Evolutionary conservation across 2,888 invertebrate genomes (phyloP).

Genomic region (Desoria tigrina): DNA sequence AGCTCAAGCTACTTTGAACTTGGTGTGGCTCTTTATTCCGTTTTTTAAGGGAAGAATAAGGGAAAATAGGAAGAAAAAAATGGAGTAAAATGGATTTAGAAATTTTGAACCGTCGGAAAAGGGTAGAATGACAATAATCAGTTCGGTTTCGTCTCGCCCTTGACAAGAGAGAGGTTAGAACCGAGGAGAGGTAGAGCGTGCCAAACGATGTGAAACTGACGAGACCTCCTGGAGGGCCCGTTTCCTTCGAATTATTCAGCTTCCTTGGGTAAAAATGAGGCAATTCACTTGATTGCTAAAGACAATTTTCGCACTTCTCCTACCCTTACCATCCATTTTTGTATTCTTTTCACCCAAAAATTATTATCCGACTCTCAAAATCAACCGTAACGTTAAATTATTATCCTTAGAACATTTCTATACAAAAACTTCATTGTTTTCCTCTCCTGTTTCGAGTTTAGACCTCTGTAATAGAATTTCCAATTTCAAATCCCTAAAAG

Average conservation of each 20-base stretch:
- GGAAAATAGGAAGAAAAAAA: not conserved
- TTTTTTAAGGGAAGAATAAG: not conserved
- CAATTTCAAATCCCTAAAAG: too few species aligned
- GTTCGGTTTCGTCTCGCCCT: conserved; percentile 38
- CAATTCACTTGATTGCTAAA: conserved; percentile 43
- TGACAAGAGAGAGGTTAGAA: conserved; percentile 19
- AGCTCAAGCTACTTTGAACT: conserved; percentile 4
- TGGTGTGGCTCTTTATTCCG: too few species aligned
- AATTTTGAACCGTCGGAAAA: conserved; percentile 3
- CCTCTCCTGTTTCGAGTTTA: too few species aligned
- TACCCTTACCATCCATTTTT: conserved; percentile 1
- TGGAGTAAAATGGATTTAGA: conserved; percentile 8
- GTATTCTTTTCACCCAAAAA: conserved; percentile 17
- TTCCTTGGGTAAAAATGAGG: conserved; percentile 42
- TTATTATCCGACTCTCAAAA: not conserved
- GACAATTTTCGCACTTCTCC: conserved; percentile 43
- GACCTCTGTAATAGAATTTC: too few species aligned
- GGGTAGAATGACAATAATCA: conserved; percentile 33
- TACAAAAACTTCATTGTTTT: not conserved
- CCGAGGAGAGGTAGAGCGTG: conserved; percentile 46
- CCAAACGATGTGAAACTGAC: conserved; percentile 52
- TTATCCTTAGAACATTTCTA: not conserved
- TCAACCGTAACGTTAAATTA: not conserved
- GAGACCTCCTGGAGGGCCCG: conserved; percentile 49
- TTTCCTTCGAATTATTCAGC: conserved; percentile 50